Evolutionary conservation across 1,140 invertebrate genomes (phyloP).

Genomic region (Anagrus nilaparvatae): DNA sequence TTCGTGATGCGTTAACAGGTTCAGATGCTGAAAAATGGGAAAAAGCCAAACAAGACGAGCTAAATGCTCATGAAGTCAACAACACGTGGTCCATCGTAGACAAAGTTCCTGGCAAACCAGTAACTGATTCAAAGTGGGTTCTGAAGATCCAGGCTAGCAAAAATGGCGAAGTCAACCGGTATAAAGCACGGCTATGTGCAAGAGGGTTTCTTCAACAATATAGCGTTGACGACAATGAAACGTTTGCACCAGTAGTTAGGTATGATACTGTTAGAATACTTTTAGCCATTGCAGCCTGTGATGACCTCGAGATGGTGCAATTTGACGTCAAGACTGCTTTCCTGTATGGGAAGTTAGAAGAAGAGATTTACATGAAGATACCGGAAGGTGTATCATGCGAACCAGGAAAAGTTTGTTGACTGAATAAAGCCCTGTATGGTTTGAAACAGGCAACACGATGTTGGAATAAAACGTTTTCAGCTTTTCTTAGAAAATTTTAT

Average conservation of each 20-base stretch:
- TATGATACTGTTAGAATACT: conserved; percentile 22
- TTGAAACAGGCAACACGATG: conserved; percentile 28
- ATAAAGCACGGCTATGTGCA: conserved; percentile 26
- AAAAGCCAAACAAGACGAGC: conserved; percentile 20
- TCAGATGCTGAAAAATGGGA: conserved; percentile 18
- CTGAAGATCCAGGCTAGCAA: conserved; percentile 21
- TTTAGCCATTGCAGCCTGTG: conserved; percentile 20
- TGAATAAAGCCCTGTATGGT: conserved; percentile 33
- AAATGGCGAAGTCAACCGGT: conserved; percentile 9
- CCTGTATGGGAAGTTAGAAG: too few species aligned
- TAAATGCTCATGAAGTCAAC: conserved; percentile 19
- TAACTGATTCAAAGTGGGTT: conserved; percentile 36
- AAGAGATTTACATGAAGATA: too few species aligned
- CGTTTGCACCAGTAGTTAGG: conserved; percentile 23
- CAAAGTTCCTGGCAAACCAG: conserved; percentile 17
- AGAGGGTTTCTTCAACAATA: conserved; percentile 22
- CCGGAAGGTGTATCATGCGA: conserved; percentile 5
- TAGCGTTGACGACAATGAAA: conserved; percentile 22
- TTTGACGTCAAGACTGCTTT: too few species aligned
- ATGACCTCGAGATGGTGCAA: too few species aligned
- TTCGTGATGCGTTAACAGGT: conserved; percentile 16
- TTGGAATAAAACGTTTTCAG: conserved; percentile 27
- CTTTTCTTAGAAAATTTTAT: conserved; percentile 19
- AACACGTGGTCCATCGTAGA: conserved; percentile 22
- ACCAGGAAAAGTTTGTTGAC: conserved; percentile 20